Evolutionary conservation across 1,140 invertebrate species (phyloP).

Genomic region (Samia ricini): DNA sequence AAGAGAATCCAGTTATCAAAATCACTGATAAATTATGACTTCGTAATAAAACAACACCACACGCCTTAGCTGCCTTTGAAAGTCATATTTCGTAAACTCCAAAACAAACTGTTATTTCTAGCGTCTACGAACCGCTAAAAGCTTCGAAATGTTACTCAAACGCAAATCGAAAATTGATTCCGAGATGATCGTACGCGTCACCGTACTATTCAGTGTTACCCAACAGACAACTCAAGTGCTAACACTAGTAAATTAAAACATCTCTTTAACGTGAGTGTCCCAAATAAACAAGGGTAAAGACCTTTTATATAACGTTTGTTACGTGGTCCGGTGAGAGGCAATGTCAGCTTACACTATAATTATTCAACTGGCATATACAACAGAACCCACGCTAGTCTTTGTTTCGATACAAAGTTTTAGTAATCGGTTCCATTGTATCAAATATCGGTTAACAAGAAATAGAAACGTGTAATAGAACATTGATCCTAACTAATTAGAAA

Average conservation of each 20-base stretch:
- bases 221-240: slow-evolving; percentile 45
- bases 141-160: slow-evolving; percentile 45
- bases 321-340: slow-evolving; percentile 71
- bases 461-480: no score
- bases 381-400: slow-evolving; percentile 36
- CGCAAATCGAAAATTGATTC: slow-evolving; percentile 47
- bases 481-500: no score
- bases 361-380: slow-evolving; percentile 55
- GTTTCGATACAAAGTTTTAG: slow-evolving; percentile 10
- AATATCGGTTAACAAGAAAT: not conserved
- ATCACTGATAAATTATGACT: not conserved
- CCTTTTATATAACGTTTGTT: slow-evolving; percentile 70
- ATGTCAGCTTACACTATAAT: slow-evolving; percentile 69
- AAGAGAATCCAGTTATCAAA: not conserved
- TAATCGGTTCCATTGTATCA: not conserved
- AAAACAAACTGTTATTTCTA: slow-evolving; percentile 32
- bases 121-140: slow-evolving; percentile 41
- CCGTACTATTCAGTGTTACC: slow-evolving; percentile 38
- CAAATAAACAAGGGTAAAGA: slow-evolving; percentile 75
- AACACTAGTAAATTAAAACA: slow-evolving; percentile 67
- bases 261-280: slow-evolving; percentile 64
- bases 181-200: slow-evolving; percentile 31
- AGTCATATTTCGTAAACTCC: slow-evolving; percentile 31
- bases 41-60: not conserved
- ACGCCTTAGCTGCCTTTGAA: slow-evolving; percentile 15